Percentiles rank a stretch among this genome's conserved stretches.
Conservation (phyloP, 2,797 vertebrate species). For the Decapterus maruadsi region DNA sequence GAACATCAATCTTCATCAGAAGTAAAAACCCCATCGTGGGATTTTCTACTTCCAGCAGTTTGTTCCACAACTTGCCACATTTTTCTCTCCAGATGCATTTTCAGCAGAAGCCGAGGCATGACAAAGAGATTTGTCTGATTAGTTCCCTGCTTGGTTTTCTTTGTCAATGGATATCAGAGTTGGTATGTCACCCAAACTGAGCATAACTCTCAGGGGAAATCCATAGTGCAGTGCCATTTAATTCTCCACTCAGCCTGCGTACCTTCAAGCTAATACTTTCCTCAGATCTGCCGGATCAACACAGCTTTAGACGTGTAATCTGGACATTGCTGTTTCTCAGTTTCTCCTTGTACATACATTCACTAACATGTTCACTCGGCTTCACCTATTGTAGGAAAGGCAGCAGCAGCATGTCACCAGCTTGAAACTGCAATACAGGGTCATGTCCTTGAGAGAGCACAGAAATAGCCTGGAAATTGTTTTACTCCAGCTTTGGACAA, state of each 20-base stretch:
- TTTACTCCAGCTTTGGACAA: conserved; percentile 27
- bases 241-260: background rate
- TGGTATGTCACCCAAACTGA: background rate
- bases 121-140: background rate
- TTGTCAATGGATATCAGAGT: background rate
- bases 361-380: background rate
- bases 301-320: conserved; percentile 4
- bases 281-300: conserved; percentile 8
- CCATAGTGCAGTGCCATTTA: background rate
- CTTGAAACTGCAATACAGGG: conserved; percentile 35
- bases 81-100: conserved; percentile 15
- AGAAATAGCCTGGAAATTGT: conserved; percentile 32
- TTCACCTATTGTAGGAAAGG: background rate
- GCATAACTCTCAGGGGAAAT: background rate
- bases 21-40: conserved; percentile 2
- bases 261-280: conserved; percentile 1
- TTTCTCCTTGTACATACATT: background rate
- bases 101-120: background rate
- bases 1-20: conserved; percentile 41
- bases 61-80: background rate
- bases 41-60: conserved; percentile 9
- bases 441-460: conserved; percentile 43
- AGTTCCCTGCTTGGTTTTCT: background rate
- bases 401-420: conserved; percentile 21
- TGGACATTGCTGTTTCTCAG: conserved; percentile 5